Evolutionary conservation across 1,140 invertebrate genomes (phyloP), one percentile per base, ranked within the genome.

Genomic region (Drosophila ogumai): DNA sequence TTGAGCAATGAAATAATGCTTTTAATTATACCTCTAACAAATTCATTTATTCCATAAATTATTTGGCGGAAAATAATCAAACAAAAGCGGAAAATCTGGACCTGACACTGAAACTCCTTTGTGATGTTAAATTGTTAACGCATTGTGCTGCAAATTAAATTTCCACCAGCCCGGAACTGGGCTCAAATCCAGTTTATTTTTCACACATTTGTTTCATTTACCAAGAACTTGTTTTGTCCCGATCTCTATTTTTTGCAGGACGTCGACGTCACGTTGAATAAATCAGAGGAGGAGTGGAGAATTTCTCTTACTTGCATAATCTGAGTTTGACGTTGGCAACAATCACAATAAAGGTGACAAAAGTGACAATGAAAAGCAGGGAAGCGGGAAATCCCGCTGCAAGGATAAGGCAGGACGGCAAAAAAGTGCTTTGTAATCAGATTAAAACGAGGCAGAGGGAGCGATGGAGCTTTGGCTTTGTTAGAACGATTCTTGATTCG

Each of bases 371-470:
- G 47, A 38, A 55, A 67, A 68, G 41, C 28, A 77, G 64, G 56
- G 68, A 41, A 76, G 10, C 44, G 38, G 38, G 46, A 77, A 67
- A 38, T 73, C 54, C 54, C 66, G 38, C 52, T 50, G 69, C 69
- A 54, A 58, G 43, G 40, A 56, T 28, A 61, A 43, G 54, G 40
- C 28, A 65, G 63, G 34, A 41, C 19, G 22, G 19, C 41, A 72
- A 77, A 76, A 76, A 77, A 77, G 38, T 77, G 74, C 74, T 68
- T 43, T 68, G 74, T 77, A 77, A 77, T 77, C 74, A 77, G 74
- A 66, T 77, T 77, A 66, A 75, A 76, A 52, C 34, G 52, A 50
- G 46, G 60, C 31, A 65, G 25, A 40, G 32, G 8, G 34, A 17
- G 17, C 9, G 9, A 8, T 22, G 60, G 36, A 36, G 46, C 55